Base-by-base conservation (phyloP, 2,888 invertebrate species). In the Dysmachus trigonus region DNA sequence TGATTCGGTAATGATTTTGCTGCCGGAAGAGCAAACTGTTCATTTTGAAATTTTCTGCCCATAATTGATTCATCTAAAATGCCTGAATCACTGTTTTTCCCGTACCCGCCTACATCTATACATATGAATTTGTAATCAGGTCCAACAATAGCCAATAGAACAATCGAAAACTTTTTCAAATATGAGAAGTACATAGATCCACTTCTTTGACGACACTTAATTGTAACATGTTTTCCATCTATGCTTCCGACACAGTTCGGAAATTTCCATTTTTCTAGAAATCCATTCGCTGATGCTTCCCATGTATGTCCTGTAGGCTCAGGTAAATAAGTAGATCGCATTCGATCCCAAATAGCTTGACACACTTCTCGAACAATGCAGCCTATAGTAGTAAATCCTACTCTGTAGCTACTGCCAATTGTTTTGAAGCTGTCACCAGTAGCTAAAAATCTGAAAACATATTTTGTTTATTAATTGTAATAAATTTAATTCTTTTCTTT, bases 141-240 rank as follows among this genome's bases (percentile, higher is more conserved):
- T 31, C 74, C 79, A 18, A 79, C 81, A 35, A 53, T 71, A 35
- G 85, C 81, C 73, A 74, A 30, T 5, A n/a, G n/a, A n/a, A n/a
- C n/a, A 87, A 76, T 71, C 18, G 77, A 87, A 72, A 82, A 76
- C n/a, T 76, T 79, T n/a, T 86, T 79, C 51, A 53, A 27, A 62
- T 86, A 84, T 27, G 13, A 76, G 27, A 18, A 51, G 33, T 62
- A 84, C 72, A 38, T 85, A 22, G 71, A 82, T 74, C 82, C 85
- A 76, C 10, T 77, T 31, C 38, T 86, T 62, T 41, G 27, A 53
- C 81, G 81, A 74, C 81, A 71, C 33, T 72, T 72, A 10, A 83
- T 76, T 1, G 41, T 86, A 1, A 73, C 84, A 22, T 84, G 84
- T n/a, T 84, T 84, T 1, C 83, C 83, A 41, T 83, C 30, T 13